These are phyloP conservation scores for Aricia artaxerxes DNA, from an alignment of 2,888 invertebrate genomes.

Conservation along the genomic window DNA sequence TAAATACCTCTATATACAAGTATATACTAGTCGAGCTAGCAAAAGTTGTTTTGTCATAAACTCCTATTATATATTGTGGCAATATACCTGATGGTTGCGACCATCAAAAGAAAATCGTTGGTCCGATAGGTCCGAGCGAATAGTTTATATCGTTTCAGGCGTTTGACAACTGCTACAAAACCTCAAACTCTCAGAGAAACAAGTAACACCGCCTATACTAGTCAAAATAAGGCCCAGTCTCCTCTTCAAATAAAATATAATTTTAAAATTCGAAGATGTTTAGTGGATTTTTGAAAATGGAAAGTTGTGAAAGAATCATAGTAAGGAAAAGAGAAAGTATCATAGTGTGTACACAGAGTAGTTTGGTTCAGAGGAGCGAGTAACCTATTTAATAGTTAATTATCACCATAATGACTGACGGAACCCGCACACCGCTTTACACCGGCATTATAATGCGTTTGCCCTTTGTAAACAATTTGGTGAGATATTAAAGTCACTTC, in stretches of 20 bases:
- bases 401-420: constrained; percentile 1
- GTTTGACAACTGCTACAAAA: too few relatives aligned
- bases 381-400: constrained; percentile 18
- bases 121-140: too few relatives aligned
- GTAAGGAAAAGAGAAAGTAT: not conserved
- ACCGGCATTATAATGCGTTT: not conserved
- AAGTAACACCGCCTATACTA: too few relatives aligned
- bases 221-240: too few relatives aligned
- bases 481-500: not conserved
- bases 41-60: too few relatives aligned
- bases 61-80: too few relatives aligned
- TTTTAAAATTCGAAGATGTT: not conserved
- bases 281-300: not conserved
- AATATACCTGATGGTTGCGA: too few relatives aligned
- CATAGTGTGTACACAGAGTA: constrained; percentile 7
- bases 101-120: too few relatives aligned
- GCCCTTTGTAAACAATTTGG: not conserved
- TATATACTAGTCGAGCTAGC: too few relatives aligned
- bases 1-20: too few relatives aligned
- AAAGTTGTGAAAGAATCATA: not conserved
- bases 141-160: too few relatives aligned
- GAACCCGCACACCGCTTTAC: not conserved
- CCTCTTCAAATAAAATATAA: not conserved
- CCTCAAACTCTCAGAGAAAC: too few relatives aligned
- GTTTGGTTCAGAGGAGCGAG: constrained; percentile 15